Percentiles rank a stretch among this genome's conserved stretches.
phyloP scores from a whole-genome alignment of 2,797 vertebrate genomes.

The Oryzias dopingdopingensis region DNA sequence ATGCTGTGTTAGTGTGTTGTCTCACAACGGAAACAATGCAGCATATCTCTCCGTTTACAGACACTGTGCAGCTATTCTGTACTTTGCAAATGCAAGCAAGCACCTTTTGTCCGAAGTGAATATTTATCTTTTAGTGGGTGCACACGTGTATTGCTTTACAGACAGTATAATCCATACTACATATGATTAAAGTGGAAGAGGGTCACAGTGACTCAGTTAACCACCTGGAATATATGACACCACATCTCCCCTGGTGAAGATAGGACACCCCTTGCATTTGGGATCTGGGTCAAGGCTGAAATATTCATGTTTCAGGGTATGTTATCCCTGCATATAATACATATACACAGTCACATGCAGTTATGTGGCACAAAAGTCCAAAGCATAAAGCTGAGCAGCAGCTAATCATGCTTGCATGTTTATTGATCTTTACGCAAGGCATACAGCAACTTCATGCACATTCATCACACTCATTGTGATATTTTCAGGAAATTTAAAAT shows the following conservation, averaged over 20 bases:
- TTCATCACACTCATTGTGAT: slow-evolving; percentile 26
- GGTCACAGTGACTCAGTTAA: slow-evolving; percentile 72
- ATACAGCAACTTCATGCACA: slow-evolving; percentile 51
- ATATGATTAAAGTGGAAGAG: slow-evolving; percentile 59
- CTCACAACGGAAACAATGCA: slow-evolving; percentile 16
- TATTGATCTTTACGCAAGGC: slow-evolving; percentile 59
- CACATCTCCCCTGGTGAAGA: slow-evolving; percentile 62
- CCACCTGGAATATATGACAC: slow-evolving; percentile 72
- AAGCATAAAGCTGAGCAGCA: slow-evolving; percentile 28
- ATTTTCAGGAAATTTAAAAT: neutral
- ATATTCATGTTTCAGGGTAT: slow-evolving; percentile 61
- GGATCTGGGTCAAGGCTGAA: slow-evolving; percentile 74
- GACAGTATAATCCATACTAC: slow-evolving; percentile 46
- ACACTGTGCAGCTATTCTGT: neutral
- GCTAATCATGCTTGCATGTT: slow-evolving; percentile 21
- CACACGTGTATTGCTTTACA: slow-evolving; percentile 42
- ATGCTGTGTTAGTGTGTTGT: slow-evolving; percentile 17
- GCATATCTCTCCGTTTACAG: slow-evolving; percentile 11
- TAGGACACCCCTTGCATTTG: slow-evolving; percentile 65
- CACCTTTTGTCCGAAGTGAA: slow-evolving; percentile 20
- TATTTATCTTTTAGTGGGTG: slow-evolving; percentile 15
- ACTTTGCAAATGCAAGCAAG: slow-evolving; percentile 13
- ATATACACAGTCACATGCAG: slow-evolving; percentile 35
- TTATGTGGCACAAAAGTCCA: slow-evolving; percentile 17
- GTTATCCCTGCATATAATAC: slow-evolving; percentile 14